These are phyloP conservation scores for Leptobrachium ailaonicum DNA, from an alignment of 2,113 vertebrate species.

Conservation along the genomic window DNA sequence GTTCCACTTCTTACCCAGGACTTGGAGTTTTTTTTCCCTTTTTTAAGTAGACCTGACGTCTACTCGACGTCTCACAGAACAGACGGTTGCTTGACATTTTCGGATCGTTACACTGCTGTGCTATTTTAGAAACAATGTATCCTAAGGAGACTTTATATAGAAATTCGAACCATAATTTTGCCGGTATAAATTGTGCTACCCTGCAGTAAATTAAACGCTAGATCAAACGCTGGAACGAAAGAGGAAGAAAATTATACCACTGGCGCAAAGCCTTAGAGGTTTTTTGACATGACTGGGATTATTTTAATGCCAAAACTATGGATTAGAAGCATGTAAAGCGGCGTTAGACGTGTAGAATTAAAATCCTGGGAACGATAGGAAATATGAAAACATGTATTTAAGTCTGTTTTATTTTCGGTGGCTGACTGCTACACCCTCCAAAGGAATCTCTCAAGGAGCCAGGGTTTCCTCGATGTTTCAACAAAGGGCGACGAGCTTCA, in stretches of 20 bases:
- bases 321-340: not conserved
- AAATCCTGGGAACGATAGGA: not conserved
- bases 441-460: too few relatives aligned
- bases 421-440: too few relatives aligned
- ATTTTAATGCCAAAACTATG: slow-evolving; percentile 2
- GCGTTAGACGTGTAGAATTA: not conserved
- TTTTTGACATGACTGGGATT: not conserved
- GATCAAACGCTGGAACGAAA: not conserved
- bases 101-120: not conserved
- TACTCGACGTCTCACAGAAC: not conserved
- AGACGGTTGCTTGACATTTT: not conserved
- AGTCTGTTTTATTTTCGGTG: not conserved
- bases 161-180: not conserved
- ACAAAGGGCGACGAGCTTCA: too few relatives aligned
- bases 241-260: slow-evolving; percentile 18
- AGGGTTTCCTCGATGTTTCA: too few relatives aligned
- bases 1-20: too few relatives aligned
- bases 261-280: not conserved
- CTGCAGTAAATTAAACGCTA: slow-evolving; percentile 10
- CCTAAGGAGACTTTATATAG: slow-evolving; percentile 15
- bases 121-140: slow-evolving; percentile 13
- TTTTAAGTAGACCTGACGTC: not conserved
- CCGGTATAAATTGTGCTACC: not conserved
- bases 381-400: slow-evolving; percentile 3
- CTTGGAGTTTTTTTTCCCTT: too few relatives aligned